Percentiles rank a stretch among this genome's conserved stretches.
Evolutionary conservation across 2,888 invertebrate genomes (phyloP).

Genomic region (Drosophila antonietae): DNA sequence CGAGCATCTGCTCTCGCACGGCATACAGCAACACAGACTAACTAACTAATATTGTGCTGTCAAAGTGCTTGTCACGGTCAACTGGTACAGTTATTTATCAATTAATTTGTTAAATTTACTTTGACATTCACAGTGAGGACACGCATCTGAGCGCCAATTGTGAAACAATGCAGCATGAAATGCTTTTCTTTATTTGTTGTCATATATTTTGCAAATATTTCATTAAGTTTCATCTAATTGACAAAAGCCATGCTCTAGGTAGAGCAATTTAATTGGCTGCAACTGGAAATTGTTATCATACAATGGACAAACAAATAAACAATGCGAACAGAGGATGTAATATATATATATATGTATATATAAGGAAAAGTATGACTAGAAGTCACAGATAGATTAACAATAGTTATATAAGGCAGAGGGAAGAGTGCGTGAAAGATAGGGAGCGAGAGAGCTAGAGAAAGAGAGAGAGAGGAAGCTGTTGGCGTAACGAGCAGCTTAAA

Average conservation of each 20-base stretch:
- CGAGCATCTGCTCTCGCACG: too few relatives aligned
- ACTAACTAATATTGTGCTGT: background rate
- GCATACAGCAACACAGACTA: background rate
- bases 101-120: constrained; percentile 1
- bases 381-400: background rate
- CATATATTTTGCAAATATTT: background rate
- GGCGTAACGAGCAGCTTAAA: constrained; percentile 4
- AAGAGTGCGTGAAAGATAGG: background rate
- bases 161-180: background rate
- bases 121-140: background rate
- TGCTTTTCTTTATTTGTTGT: background rate
- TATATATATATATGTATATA: too few relatives aligned
- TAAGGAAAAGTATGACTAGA: background rate
- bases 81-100: constrained; percentile 1
- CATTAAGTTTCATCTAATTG: background rate
- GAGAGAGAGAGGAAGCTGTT: too few relatives aligned
- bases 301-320: background rate
- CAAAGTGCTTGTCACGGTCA: constrained; percentile 2
- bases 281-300: background rate
- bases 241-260: background rate
- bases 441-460: too few relatives aligned
- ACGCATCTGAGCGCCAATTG: background rate
- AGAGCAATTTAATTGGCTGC: constrained; percentile 2
- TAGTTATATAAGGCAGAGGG: background rate
- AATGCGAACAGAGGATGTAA: background rate